These are phyloP conservation scores for Caenorhabditis latens DNA, from an alignment of 1,140 invertebrate species.

Conservation along the genomic window DNA sequence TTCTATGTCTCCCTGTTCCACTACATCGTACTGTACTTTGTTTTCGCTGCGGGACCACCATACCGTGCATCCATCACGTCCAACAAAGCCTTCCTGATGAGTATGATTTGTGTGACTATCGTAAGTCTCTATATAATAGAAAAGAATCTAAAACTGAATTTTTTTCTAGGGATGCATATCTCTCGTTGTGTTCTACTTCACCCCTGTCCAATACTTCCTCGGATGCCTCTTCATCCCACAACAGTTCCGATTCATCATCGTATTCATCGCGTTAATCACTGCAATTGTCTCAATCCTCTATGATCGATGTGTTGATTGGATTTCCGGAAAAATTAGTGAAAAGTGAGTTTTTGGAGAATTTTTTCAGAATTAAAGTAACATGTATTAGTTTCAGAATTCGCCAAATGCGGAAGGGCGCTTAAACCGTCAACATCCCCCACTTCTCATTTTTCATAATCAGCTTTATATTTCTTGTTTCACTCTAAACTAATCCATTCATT, in stretches of 20 bases:
- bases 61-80: conserved; percentile 86
- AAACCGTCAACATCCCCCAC: background rate
- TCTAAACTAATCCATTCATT: background rate
- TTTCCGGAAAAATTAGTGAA: background rate
- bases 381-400: background rate
- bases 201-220: conserved; percentile 9
- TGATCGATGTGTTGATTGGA: conserved; percentile 39
- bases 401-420: background rate
- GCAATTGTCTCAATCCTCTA: background rate
- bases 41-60: conserved; percentile 90
- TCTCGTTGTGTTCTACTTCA: background rate
- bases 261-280: background rate
- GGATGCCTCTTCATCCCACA: background rate
- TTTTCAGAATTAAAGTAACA: background rate
- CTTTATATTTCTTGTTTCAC: background rate
- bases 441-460: background rate
- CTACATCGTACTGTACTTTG: conserved; percentile 89
- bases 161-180: background rate
- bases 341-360: background rate
- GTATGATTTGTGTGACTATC: conserved; percentile 14
- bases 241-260: background rate
- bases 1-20: conserved; percentile 89
- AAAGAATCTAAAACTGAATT: background rate
- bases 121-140: conserved; percentile 10
- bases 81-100: conserved; percentile 64